These are phyloP conservation scores for Gobionotothen gibberifrons DNA, from an alignment of 2,797 vertebrate species.

Conservation along the genomic window DNA sequence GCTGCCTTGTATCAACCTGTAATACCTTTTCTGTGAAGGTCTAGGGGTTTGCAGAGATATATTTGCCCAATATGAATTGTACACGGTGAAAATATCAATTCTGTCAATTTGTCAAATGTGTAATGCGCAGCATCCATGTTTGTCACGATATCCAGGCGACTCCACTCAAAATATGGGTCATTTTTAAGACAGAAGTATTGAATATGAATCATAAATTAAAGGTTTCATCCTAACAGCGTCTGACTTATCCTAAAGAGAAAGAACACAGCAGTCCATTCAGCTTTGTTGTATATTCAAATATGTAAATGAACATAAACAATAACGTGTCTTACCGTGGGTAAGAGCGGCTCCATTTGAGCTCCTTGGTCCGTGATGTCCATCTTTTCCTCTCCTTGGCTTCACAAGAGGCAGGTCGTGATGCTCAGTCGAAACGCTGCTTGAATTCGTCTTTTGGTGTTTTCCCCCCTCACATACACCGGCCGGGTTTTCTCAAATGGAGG, in stretches of 20 bases:
- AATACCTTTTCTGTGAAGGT: constrained; percentile 15
- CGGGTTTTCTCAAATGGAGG: constrained; percentile 70
- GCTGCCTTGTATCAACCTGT: constrained; percentile 39
- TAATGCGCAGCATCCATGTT: constrained; percentile 39
- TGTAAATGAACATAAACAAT: background rate
- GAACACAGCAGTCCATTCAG: background rate
- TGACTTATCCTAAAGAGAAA: constrained; percentile 25
- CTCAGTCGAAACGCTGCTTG: constrained; percentile 32
- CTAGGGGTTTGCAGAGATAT: background rate
- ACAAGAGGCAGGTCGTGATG: constrained; percentile 54
- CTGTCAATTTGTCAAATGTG: background rate
- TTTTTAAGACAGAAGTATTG: constrained; percentile 3
- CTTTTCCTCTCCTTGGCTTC: constrained; percentile 69
- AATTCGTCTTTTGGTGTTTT: background rate
- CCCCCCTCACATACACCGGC: constrained; percentile 43
- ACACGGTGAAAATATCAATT: background rate
- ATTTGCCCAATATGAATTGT: constrained; percentile 1
- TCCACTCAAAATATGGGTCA: constrained; percentile 27
- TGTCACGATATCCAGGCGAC: constrained; percentile 5
- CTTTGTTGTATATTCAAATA: background rate
- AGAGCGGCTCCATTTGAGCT: constrained; percentile 97
- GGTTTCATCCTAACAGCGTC: background rate
- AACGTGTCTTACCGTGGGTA: constrained; percentile 88
- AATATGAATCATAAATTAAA: constrained; percentile 14
- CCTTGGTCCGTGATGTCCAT: constrained; percentile 97